These are phyloP conservation scores for Drosophila fulvimacula DNA, from an alignment of 2,888 invertebrate genomes.

Conservation along the genomic window DNA sequence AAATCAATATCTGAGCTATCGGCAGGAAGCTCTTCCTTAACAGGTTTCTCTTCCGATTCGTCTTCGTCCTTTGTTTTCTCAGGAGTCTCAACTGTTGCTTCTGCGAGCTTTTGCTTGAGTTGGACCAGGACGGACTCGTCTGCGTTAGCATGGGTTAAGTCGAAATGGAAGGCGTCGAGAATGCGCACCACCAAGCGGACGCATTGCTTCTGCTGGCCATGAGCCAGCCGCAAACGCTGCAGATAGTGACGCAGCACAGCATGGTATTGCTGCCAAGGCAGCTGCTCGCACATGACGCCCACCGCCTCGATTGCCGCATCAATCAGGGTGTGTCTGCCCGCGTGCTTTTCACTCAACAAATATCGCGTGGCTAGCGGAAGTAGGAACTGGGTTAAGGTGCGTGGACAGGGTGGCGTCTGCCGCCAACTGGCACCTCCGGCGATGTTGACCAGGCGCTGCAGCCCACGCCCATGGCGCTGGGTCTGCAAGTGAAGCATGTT, in stretches of 20 bases:
- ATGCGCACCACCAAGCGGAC: conserved; percentile 91
- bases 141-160: conserved; percentile 88
- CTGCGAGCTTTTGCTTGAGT: conserved; percentile 69
- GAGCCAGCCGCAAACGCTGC: conserved; percentile 89
- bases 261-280: conserved; percentile 97
- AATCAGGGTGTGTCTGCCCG: conserved; percentile 91
- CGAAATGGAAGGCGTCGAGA: conserved; percentile 96
- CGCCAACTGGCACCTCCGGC: conserved; percentile 87
- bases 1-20: conserved; percentile 38
- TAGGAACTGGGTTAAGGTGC: conserved; percentile 93
- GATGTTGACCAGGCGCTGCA: conserved; percentile 90
- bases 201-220: conserved; percentile 93
- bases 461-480: conserved; percentile 93
- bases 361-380: conserved; percentile 93
- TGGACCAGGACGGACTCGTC: conserved; percentile 61
- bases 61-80: conserved; percentile 61
- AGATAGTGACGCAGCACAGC: conserved; percentile 92
- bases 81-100: conserved; percentile 56
- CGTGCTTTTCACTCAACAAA: conserved; percentile 91
- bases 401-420: conserved; percentile 86
- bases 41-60: conserved; percentile 20
- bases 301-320: conserved; percentile 94
- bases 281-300: conserved; percentile 89
- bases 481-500: conserved; percentile 95
- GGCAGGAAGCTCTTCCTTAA: conserved; percentile 17